Evolutionary conservation across 2,888 invertebrate species (phyloP).

Genomic region (Lysandra bellargus): DNA sequence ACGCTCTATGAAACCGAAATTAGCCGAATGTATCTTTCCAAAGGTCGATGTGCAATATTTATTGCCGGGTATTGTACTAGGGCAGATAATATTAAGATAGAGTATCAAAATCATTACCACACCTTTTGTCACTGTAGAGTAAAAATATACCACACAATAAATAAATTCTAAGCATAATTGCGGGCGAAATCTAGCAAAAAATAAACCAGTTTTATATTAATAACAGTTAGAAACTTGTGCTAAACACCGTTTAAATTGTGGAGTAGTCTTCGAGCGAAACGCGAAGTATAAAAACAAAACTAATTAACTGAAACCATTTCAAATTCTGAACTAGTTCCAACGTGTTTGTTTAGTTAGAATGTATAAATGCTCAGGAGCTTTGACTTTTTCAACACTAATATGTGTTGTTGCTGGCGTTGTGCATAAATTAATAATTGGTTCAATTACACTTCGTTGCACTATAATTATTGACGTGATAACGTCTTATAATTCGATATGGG

Average conservation of each 20-base stretch:
- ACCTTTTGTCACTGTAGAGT: background rate
- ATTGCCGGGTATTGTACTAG: too few species aligned
- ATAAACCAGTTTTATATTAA: background rate
- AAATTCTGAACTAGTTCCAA: slow-evolving; percentile 22
- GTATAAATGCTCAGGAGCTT: background rate
- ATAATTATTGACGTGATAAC: too few species aligned
- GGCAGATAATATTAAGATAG: too few species aligned
- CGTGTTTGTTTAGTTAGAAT: slow-evolving; percentile 14
- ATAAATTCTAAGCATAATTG: too few species aligned
- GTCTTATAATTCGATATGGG: too few species aligned
- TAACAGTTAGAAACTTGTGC: background rate
- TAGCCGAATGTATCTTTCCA: too few species aligned
- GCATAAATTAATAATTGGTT: background rate
- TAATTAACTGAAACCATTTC: slow-evolving; percentile 18
- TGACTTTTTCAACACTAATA: slow-evolving; percentile 3
- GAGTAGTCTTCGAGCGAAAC: background rate
- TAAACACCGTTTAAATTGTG: slow-evolving; percentile 2
- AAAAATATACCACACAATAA: background rate
- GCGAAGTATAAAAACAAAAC: slow-evolving; percentile 21
- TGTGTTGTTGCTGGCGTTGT: background rate
- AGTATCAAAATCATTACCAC: background rate
- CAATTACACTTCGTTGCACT: background rate
- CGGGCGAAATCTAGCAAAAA: background rate
- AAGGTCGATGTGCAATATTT: too few species aligned
- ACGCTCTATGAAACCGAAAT: too few species aligned